A percentile compares a stretch with the other conserved stretches of the same genome.
Evolutionary conservation across 2,113 vertebrate genomes (phyloP).

Genomic region (Odontesthes bonariensis): DNA sequence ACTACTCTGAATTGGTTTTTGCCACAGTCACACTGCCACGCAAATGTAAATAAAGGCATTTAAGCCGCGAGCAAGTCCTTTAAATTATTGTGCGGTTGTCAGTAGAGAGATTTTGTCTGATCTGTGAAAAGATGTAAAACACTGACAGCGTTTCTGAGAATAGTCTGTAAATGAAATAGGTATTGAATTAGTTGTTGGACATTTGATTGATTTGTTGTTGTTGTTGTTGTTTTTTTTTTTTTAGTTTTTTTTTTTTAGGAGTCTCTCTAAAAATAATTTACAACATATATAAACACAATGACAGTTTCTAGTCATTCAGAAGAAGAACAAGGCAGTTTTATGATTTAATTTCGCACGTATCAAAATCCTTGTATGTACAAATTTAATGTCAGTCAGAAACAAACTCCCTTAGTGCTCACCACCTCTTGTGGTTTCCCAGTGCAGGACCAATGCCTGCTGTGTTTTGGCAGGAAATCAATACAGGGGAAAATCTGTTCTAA

Average conservation of each 20-base stretch:
- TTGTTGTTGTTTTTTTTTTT: no score
- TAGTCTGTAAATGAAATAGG: not conserved
- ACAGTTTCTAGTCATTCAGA: conserved; percentile 2
- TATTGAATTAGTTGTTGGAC: conserved; percentile 13
- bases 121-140: not conserved
- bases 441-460: conserved; percentile 96
- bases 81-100: conserved; percentile 57
- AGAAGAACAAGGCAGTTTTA: not conserved
- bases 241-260: no score
- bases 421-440: conserved; percentile 80
- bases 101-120: conserved; percentile 23
- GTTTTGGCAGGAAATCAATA: conserved; percentile 99
- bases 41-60: conserved; percentile 89
- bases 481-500: conserved; percentile 98
- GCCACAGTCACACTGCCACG: conserved; percentile 83
- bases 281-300: not conserved
- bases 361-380: conserved; percentile 24
- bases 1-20: conserved; percentile 88
- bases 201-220: not conserved
- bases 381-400: conserved; percentile 25
- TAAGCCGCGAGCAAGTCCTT: conserved; percentile 57
- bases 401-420: conserved; percentile 37
- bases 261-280: not conserved
- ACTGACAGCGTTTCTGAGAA: conserved; percentile 9
- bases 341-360: conserved; percentile 5